A percentile compares a stretch with the other conserved stretches of the same genome.
These are phyloP conservation scores for Petrolisthes manimaculis DNA, from an alignment of 2,888 invertebrate species.

Conservation along the genomic window DNA sequence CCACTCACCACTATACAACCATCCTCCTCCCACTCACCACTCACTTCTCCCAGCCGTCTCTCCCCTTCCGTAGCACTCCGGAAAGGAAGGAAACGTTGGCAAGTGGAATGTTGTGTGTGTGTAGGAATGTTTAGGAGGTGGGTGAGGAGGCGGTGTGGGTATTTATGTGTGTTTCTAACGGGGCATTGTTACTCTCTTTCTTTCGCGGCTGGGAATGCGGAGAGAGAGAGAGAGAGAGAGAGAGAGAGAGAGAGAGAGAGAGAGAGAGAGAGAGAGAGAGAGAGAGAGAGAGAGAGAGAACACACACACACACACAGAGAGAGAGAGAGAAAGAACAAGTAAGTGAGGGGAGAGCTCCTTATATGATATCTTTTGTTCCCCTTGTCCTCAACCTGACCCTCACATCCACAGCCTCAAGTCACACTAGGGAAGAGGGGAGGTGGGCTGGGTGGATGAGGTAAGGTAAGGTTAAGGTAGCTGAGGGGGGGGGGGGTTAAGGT, in stretches of 20 bases:
- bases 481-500: not conserved
- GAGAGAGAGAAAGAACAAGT: not conserved
- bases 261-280: not conserved
- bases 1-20: not conserved
- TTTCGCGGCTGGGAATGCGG: not conserved
- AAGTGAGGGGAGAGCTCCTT: not conserved
- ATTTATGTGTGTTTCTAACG: slow-evolving; percentile 5
- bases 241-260: not conserved
- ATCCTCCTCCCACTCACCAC: not conserved
- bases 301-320: too few species aligned
- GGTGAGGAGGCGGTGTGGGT: not conserved
- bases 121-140: too few species aligned
- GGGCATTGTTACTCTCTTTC: not conserved
- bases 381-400: too few species aligned
- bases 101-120: too few species aligned
- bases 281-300: not conserved
- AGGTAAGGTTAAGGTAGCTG: not conserved
- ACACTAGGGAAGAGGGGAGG: not conserved
- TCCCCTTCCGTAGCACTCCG: too few species aligned
- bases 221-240: slow-evolving; percentile 35
- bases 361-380: too few species aligned
- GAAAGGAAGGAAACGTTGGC: too few species aligned
- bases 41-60: too few species aligned
- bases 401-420: too few species aligned
- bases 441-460: not conserved